These are phyloP conservation scores for Tetranychus cinnabarinus DNA, from an alignment of 1,140 invertebrate species.

Conservation along the genomic window DNA sequence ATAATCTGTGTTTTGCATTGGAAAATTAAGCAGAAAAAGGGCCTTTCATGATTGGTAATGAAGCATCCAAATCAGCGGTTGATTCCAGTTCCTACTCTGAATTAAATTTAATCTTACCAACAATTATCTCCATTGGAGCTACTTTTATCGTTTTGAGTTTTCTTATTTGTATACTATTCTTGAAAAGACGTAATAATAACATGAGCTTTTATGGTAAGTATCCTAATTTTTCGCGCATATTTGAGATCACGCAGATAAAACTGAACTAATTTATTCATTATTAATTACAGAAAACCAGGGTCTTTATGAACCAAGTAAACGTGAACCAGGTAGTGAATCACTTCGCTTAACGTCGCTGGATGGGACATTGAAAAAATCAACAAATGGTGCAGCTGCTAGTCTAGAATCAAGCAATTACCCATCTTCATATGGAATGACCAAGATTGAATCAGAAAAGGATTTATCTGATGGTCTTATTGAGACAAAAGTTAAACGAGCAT, in stretches of 20 bases:
- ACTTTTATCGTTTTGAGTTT: not conserved
- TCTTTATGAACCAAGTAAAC: not conserved
- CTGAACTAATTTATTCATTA: not conserved
- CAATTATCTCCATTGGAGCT: not conserved
- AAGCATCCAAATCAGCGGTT: not conserved
- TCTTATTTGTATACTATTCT: not conserved
- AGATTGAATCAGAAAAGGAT: not conserved
- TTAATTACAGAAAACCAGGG: not conserved
- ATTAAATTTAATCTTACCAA: not conserved
- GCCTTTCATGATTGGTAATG: not conserved
- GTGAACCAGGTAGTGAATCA: not conserved
- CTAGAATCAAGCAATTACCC: constrained; percentile 6
- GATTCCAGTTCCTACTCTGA: not conserved
- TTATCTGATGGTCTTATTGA: not conserved
- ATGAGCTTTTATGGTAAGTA: not conserved
- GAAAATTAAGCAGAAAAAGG: no score
- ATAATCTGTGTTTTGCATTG: no score
- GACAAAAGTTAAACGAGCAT: not conserved
- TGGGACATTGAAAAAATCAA: not conserved
- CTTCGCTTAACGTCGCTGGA: not conserved
- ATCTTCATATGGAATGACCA: constrained; percentile 8
- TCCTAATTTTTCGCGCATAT: not conserved
- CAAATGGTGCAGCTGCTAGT: not conserved
- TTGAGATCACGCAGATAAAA: not conserved
- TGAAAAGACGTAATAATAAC: not conserved